Evolutionary conservation across 1,140 invertebrate species (phyloP).

Genomic region (Drosophila novamexicana): DNA sequence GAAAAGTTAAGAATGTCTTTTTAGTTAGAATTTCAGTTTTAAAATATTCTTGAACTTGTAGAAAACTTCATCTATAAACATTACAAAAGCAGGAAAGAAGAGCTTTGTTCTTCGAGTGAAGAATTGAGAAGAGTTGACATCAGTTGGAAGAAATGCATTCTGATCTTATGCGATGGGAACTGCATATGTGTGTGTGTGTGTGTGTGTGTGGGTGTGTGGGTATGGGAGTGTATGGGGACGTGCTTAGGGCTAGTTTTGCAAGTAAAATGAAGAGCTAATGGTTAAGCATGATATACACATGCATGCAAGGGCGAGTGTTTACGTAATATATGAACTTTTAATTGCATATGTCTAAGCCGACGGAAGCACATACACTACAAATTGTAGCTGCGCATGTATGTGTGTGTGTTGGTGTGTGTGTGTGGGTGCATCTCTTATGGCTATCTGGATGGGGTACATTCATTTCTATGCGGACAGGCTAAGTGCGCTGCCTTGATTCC

Average conservation of each 20-base stretch:
- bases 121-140: no score
- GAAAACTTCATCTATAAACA: no score
- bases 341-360: constrained; percentile 25
- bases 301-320: constrained; percentile 12
- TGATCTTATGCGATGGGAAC: no score
- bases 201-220: neutral
- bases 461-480: neutral
- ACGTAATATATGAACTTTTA: constrained; percentile 13
- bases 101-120: no score
- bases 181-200: no score
- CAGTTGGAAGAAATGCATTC: no score
- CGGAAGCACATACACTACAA: constrained; percentile 7
- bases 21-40: no score
- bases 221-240: neutral
- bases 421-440: neutral
- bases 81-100: no score
- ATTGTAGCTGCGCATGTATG: neutral
- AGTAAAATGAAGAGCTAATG: constrained; percentile 28
- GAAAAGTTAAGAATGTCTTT: no score
- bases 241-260: constrained; percentile 14
- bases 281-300: constrained; percentile 23
- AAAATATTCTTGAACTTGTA: no score
- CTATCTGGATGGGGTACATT: neutral
- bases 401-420: neutral
- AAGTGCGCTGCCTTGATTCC: neutral